Evolutionary conservation across 2,113 vertebrate species (phyloP).

Genomic region (Mus spicilegus): DNA sequence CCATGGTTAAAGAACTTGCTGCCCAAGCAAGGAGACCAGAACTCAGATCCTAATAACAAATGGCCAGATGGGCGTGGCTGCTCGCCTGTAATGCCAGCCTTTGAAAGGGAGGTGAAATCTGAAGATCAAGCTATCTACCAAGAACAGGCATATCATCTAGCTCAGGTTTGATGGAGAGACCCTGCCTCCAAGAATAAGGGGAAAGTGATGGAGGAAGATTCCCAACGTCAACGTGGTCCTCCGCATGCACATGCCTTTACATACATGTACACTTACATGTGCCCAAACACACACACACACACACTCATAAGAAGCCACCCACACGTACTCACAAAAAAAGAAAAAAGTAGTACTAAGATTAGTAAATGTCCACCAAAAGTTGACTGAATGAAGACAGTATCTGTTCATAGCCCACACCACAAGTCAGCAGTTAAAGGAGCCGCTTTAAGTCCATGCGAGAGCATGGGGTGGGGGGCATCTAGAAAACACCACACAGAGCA

Average conservation of each 20-base stretch:
- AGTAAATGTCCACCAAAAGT: background rate
- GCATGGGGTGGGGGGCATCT: background rate
- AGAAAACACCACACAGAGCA: background rate
- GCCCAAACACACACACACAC: background rate
- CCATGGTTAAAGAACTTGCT: background rate
- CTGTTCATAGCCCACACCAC: background rate
- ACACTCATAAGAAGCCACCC: background rate
- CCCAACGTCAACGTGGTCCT: background rate
- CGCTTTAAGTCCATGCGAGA: background rate
- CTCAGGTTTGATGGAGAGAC: background rate
- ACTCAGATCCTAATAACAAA: background rate
- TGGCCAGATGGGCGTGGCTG: background rate
- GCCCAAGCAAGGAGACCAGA: background rate
- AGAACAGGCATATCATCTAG: background rate
- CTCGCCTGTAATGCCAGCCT: background rate
- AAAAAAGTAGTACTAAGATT: background rate
- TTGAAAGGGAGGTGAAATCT: background rate
- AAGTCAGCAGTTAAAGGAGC: background rate
- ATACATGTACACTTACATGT: background rate
- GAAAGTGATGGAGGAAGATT: background rate
- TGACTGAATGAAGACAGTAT: background rate
- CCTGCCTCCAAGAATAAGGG: background rate
- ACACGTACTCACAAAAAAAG: background rate
- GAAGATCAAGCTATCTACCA: background rate
- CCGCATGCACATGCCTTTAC: background rate